These are phyloP conservation scores for Vipera latastei DNA, from an alignment of 2,797 vertebrate genomes.

Conservation along the genomic window DNA sequence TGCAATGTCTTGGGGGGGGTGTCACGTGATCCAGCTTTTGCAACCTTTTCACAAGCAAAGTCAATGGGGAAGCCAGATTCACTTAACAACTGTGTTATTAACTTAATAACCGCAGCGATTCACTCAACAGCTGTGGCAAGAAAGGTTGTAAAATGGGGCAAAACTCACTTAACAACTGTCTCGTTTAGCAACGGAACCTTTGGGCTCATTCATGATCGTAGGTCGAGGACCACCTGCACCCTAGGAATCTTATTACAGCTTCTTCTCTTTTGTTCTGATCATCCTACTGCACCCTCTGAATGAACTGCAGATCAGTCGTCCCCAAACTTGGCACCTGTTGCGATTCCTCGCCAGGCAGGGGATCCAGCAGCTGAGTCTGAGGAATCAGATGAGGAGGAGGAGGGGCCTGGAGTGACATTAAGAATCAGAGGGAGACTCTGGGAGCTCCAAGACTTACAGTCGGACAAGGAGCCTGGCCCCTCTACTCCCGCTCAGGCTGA, in stretches of 20 bases:
- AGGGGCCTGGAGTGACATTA: too few species aligned
- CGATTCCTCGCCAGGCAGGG: too few species aligned
- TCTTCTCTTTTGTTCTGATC: neutral
- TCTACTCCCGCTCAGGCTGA: too few species aligned
- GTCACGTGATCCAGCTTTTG: neutral
- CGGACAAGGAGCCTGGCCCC: too few species aligned
- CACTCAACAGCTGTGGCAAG: neutral
- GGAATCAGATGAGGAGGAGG: too few species aligned
- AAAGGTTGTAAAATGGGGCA: neutral
- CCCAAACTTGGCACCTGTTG: neutral
- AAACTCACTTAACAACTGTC: neutral
- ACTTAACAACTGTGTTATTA: too few species aligned
- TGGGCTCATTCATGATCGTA: neutral
- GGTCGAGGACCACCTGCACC: too few species aligned
- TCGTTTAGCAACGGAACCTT: neutral
- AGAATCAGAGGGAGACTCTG: too few species aligned
- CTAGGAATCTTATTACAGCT: neutral
- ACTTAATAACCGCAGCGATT: neutral
- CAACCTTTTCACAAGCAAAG: neutral
- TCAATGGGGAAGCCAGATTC: neutral
- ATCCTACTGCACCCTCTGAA: neutral
- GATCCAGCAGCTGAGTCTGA: too few species aligned
- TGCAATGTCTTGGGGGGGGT: too few species aligned
- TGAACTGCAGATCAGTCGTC: neutral
- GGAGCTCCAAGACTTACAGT: too few species aligned